These are phyloP conservation scores for Petrocephalus schoutedeni DNA, from an alignment of 2,797 vertebrate species.

Conservation along the genomic window DNA sequence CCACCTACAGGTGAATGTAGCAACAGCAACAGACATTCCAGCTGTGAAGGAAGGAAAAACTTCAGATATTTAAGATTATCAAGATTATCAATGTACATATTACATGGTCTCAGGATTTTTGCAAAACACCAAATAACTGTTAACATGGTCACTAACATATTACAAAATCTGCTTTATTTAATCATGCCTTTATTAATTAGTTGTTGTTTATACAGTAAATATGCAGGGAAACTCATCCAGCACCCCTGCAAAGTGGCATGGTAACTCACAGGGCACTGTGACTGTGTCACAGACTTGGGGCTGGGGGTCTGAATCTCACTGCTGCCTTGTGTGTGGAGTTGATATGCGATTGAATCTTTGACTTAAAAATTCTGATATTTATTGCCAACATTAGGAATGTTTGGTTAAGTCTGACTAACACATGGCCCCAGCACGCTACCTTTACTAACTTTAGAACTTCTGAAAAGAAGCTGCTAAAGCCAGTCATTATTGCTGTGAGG, in stretches of 20 bases:
- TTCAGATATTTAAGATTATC: background rate
- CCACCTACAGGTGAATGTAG: slow-evolving; percentile 54
- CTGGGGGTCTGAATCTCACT: background rate
- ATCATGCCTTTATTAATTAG: background rate
- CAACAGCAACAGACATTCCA: background rate
- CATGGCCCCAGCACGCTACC: background rate
- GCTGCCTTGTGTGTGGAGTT: background rate
- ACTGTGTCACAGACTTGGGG: background rate
- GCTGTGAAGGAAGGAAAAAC: background rate
- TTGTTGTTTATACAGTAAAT: background rate
- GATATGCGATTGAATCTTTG: background rate
- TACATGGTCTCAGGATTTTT: background rate
- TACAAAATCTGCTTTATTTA: background rate
- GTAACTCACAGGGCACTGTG: background rate
- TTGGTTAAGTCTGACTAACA: background rate
- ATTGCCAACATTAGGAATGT: background rate
- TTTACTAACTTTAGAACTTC: background rate
- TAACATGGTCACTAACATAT: background rate
- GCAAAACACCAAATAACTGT: background rate
- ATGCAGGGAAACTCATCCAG: background rate
- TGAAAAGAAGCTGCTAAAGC: background rate
- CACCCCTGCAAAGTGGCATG: background rate
- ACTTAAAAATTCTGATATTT: background rate
- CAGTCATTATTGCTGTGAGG: background rate
- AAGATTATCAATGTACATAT: background rate